phyloP scores from a whole-genome alignment of 2,797 vertebrate species.

The Crenichthys baileyi region DNA sequence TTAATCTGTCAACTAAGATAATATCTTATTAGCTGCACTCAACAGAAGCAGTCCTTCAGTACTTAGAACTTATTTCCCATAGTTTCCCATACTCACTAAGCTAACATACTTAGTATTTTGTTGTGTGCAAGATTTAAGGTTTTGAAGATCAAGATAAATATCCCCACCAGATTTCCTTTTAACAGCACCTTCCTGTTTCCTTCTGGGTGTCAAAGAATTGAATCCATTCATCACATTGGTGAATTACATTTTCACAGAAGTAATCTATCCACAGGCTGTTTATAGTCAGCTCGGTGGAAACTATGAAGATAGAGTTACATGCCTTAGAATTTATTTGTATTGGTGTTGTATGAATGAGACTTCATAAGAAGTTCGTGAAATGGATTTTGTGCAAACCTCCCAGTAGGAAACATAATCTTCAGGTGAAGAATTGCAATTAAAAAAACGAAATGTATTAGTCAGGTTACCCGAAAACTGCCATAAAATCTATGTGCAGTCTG shows the following conservation, averaged over 20 bases:
- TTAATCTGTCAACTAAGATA: neutral
- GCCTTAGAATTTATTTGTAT: conserved; percentile 36
- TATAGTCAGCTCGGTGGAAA: conserved; percentile 54
- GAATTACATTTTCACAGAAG: conserved; percentile 45
- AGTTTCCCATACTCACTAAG: conserved; percentile 3
- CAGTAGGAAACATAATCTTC: conserved; percentile 30
- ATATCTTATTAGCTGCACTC: neutral
- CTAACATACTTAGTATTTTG: conserved; percentile 3
- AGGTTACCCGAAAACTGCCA: neutral
- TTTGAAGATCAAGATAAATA: conserved; percentile 48
- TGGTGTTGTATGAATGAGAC: conserved; percentile 40
- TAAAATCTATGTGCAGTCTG: neutral
- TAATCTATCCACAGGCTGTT: conserved; percentile 45
- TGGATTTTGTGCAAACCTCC: conserved; percentile 1
- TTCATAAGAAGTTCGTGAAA: conserved; percentile 34
- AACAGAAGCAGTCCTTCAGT: conserved; percentile 3
- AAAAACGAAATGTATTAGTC: conserved; percentile 26
- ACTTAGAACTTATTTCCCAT: neutral
- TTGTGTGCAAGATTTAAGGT: conserved; percentile 30
- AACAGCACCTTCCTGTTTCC: conserved; percentile 35
- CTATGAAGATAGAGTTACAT: conserved; percentile 33
- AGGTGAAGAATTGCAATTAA: conserved; percentile 49
- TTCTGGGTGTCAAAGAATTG: conserved; percentile 52
- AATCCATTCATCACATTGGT: conserved; percentile 71
- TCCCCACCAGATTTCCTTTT: conserved; percentile 42